Base-by-base conservation (phyloP, 2,797 vertebrate species). In the Enteromius argenteus region DNA sequence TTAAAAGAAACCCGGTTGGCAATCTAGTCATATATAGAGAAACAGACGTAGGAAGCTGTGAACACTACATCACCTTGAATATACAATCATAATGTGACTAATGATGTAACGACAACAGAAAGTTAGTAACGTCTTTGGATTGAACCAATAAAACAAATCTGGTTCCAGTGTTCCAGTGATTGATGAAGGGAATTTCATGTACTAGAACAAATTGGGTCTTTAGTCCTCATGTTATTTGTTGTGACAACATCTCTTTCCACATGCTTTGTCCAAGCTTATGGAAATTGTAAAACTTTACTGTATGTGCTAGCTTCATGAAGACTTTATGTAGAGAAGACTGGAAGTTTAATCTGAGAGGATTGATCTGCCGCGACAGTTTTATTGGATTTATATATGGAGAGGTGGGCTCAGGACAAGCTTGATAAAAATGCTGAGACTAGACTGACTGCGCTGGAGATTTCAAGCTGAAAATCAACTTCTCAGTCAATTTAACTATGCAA, bases 321-420 rank as follows among this genome's bases (percentile, higher is more conserved):
- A 76, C 60, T 83, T 35, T 56, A 32, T 76, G 62, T 44, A 37
- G 53, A 32, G 11, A 73, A 14, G 5, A 17, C 37, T 69, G 17
- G 6, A 80, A 66, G 46, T 49, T 71, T 81, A 58, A 77, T 80
- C 23, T n/a, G 39, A 85, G 39, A 51, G 39, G 66, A 68, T 32
- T 88, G 84, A 78, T 85, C 58, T 81, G 58, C 32, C 9, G 2
- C 5, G 64, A 72, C 75, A 85, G 68, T 56, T 80, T 85, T 53
- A 83, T 88, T 77, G 67, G 77, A 72, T 44, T 44, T 67, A 35
- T 72, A 23, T 46, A 53, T 51, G 44, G 35, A 35, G 66, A 79
- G 66, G 46, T 46, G 67, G 58, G 37, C n/a, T 76, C n/a, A 14
- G 62, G 73, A 78, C 17, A 51, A 56, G 42, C 68, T 86, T 76